Evolutionary conservation across 2,797 vertebrate genomes (phyloP), one percentile per base, ranked within the genome.

Genomic region (Micrastur ruficollis): DNA sequence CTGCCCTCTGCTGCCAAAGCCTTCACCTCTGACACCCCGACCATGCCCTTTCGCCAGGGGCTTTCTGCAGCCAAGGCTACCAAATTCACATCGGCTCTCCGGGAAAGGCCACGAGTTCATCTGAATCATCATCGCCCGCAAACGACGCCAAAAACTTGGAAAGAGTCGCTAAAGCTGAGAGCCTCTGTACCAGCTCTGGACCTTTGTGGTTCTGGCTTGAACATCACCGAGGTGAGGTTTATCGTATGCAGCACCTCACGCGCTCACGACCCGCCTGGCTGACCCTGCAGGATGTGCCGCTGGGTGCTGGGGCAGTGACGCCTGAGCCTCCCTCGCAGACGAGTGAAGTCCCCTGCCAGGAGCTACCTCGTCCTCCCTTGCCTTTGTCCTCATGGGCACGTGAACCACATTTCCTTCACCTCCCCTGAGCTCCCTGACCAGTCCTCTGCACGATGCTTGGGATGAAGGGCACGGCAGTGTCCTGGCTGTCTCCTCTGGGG

Each of bases 21-120:
- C 92, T 61, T 86, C 90, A 81, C 82, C 85, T 78, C 86, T 82
- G 79, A 80, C 89, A 87, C 17, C 38, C 46, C 3, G 2, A 58
- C 68, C 3, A 2, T 49, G 82, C 62, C 66, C 90, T 62, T 75
- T 62, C 76, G 47, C 53, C 9, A 1, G 40, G 52, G 19, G 47
- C 75, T 59, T 71, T 83, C 85, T 63, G 58, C 72, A 94, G 82
- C 91, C 80, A 81, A 63, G 67, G 85, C 82, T 34, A 44, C 71
- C 61, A 42, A 68, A 92, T 81, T 74, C 93, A 61, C 49, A 34
- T 11, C 4, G 2, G 19, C 17, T 78, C n/a, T 19, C 38, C 5
- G 0, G 10, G 53, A 86, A 65, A 75, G 76, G 76, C 68, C 79
- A 78, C 0, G 1, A 81, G 80, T 63, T 86, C 76, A 61, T 42